phyloP scores from a whole-genome alignment of 2,113 vertebrate genomes.

The Maylandia zebra region DNA sequence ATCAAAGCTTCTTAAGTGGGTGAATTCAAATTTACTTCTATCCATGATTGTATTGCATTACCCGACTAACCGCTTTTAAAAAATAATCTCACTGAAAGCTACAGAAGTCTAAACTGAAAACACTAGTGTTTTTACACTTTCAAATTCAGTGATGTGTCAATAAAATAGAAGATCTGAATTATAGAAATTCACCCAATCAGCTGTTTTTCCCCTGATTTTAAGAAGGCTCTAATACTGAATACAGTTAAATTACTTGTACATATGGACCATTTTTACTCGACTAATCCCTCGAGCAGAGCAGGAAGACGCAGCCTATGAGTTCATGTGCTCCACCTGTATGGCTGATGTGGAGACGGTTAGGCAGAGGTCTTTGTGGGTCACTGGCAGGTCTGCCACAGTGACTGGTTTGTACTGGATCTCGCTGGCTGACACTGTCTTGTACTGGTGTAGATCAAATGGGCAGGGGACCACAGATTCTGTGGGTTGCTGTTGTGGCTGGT shows the following conservation, averaged over 20 bases:
- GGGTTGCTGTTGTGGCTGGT: conserved; percentile 63
- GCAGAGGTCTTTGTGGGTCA: conserved; percentile 94
- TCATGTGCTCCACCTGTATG: conserved; percentile 78
- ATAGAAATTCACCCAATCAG: background rate
- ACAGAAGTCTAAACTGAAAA: background rate
- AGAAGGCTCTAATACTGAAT: conserved; percentile 1
- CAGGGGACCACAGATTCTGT: conserved; percentile 70
- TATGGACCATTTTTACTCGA: conserved; percentile 20
- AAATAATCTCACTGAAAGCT: background rate
- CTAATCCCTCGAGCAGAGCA: background rate
- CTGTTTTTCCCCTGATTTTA: background rate
- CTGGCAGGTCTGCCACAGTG: conserved; percentile 69
- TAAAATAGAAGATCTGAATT: background rate
- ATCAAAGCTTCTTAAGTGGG: background rate
- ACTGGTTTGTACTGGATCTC: conserved; percentile 78
- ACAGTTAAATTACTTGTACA: background rate
- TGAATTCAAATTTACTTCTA: background rate
- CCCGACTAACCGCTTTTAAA: background rate
- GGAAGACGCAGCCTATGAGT: conserved; percentile 60
- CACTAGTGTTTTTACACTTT: background rate
- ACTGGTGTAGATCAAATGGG: conserved; percentile 95
- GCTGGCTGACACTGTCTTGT: conserved; percentile 82
- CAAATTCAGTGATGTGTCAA: background rate
- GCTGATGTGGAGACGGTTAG: conserved; percentile 94
- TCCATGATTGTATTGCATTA: background rate